A percentile compares a stretch with the other conserved stretches of the same genome.
Conservation (phyloP, 2,888 invertebrate species). For the Temnothorax ravouxi region DNA sequence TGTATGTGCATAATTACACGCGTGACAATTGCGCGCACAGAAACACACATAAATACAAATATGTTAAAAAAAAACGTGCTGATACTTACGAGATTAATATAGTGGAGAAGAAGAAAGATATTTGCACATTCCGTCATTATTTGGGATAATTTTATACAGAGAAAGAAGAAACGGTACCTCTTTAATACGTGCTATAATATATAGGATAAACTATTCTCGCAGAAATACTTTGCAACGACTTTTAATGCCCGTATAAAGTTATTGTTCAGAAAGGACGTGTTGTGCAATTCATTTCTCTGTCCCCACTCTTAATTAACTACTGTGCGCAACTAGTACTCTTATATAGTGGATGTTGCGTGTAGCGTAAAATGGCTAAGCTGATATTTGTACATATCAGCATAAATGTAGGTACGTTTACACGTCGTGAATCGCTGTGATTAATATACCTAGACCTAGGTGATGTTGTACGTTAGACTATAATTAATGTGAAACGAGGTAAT, state of each 20-base stretch:
- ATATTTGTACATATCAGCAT: slow-evolving; percentile 76
- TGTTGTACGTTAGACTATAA: slow-evolving; percentile 71
- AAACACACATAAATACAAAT: slow-evolving; percentile 37
- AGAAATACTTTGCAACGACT: not conserved
- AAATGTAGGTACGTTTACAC: slow-evolving; percentile 67
- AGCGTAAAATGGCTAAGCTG: slow-evolving; percentile 62
- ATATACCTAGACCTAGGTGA: slow-evolving; percentile 76
- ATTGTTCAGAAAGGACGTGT: not conserved
- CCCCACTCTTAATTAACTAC: not conserved
- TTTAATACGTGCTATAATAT: not conserved
- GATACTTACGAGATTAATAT: slow-evolving; percentile 46
- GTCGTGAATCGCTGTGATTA: slow-evolving; percentile 81
- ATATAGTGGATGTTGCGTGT: slow-evolving; percentile 10
- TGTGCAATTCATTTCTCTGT: slow-evolving; percentile 21
- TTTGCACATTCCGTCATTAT: not conserved
- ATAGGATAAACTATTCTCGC: not conserved
- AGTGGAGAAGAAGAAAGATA: not conserved
- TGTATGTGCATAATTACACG: slow-evolving; percentile 57
- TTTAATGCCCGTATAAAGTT: not conserved
- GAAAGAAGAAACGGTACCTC: not conserved
- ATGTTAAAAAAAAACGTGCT: slow-evolving; percentile 29
- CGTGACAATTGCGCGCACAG: slow-evolving; percentile 21
- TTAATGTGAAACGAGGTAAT: slow-evolving; percentile 65
- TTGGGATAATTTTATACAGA: slow-evolving; percentile 9
- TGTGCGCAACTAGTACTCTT: slow-evolving; percentile 28